These are phyloP conservation scores for Rhopilema esculentum DNA, from an alignment of 30 jellyfish, hydroid and myxozoan genomes.

Conservation along the genomic window DNA sequence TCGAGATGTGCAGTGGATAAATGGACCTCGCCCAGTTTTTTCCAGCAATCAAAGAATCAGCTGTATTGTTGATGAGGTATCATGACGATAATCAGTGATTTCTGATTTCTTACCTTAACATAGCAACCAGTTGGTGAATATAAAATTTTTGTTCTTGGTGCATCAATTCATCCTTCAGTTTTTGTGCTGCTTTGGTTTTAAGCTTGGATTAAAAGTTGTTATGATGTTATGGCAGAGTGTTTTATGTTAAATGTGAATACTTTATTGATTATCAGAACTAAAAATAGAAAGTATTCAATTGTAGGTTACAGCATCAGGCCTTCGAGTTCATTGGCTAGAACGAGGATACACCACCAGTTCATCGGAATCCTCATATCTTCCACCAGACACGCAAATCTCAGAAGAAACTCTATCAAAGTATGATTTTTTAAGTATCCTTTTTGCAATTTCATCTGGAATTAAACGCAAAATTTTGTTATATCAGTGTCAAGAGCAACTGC, in stretches of 20 bases:
- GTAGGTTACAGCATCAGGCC: conserved; percentile 46
- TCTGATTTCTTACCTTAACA: too few species aligned
- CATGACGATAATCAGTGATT: neutral
- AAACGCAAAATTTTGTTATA: too few species aligned
- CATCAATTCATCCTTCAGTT: neutral
- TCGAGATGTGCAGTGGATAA: conserved; percentile 89
- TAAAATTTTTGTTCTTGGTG: too few species aligned
- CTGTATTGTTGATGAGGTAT: conserved; percentile 92
- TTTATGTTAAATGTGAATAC: too few species aligned
- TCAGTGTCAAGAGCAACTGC: neutral
- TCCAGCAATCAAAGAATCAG: conserved; percentile 66
- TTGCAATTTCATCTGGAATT: too few species aligned
- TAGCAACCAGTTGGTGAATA: too few species aligned
- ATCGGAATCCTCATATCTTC: conserved; percentile 2
- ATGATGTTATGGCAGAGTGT: too few species aligned
- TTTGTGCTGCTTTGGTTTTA: neutral
- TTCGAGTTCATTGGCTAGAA: conserved; percentile 79
- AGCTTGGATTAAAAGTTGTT: too few species aligned
- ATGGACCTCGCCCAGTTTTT: conserved; percentile 87
- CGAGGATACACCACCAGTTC: conserved; percentile 69
- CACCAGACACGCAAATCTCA: conserved; percentile 33
- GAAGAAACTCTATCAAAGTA: conserved; percentile 32
- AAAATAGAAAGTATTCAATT: neutral
- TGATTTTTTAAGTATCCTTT: too few species aligned
- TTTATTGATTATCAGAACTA: neutral